Evolutionary conservation across 2,888 invertebrate genomes (phyloP).

Genomic region (Perdita meconis): DNA sequence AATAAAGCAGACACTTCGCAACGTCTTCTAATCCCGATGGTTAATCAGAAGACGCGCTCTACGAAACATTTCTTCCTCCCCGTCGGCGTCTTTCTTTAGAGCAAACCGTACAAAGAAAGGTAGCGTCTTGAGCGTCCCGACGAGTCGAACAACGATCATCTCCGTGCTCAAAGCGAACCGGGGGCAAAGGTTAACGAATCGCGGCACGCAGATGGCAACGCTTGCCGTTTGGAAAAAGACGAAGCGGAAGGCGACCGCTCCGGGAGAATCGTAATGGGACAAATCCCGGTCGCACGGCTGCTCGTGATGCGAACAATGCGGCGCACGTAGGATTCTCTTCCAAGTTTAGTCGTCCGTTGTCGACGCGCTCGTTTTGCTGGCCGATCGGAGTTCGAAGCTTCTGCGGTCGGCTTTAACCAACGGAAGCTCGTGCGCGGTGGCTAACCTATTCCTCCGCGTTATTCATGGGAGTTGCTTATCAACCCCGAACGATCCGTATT

Average conservation of each 20-base stretch:
- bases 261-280: slow-evolving; percentile 33
- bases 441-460: not conserved
- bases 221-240: not conserved
- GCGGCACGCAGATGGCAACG: not conserved
- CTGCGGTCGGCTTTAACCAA: slow-evolving; percentile 14
- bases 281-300: slow-evolving; percentile 29
- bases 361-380: slow-evolving; percentile 44
- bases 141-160: not conserved
- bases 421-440: slow-evolving; percentile 10
- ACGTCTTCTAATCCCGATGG: too few species aligned
- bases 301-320: slow-evolving; percentile 34
- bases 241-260: not conserved
- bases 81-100: too few species aligned
- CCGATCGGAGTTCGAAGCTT: slow-evolving; percentile 32
- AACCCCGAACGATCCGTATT: too few species aligned
- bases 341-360: slow-evolving; percentile 56
- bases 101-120: too few species aligned
- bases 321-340: slow-evolving; percentile 47
- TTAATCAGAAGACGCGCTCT: too few species aligned
- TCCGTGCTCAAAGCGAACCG: not conserved
- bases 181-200: not conserved
- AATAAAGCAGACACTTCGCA: too few species aligned
- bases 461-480: too few species aligned
- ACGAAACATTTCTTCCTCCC: too few species aligned
- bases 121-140: too few species aligned